A percentile compares a stretch with the other conserved stretches of the same genome.
Evolutionary conservation across 1,140 invertebrate species (phyloP).

Genomic region (Saccostrea cuccullata): DNA sequence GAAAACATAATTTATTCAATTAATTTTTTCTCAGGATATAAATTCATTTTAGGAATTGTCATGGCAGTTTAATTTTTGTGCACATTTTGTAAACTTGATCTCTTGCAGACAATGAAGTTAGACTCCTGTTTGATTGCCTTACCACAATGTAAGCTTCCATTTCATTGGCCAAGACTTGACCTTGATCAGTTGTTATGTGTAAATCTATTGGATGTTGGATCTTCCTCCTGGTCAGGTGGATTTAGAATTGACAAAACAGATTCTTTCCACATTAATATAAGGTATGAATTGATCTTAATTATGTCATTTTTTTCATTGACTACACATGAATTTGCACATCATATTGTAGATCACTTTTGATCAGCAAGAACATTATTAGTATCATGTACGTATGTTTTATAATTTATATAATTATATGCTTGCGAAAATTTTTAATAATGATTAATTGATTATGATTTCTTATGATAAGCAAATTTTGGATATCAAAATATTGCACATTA

Average conservation of each 20-base stretch:
- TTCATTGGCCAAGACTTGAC: constrained; percentile 95
- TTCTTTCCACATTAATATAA: constrained; percentile 94
- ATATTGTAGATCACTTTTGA: too few species aligned
- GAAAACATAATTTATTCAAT: too few species aligned
- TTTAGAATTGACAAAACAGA: constrained; percentile 91
- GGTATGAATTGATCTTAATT: constrained; percentile 78
- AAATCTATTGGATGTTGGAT: constrained; percentile 82
- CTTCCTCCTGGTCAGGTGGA: constrained; percentile 94
- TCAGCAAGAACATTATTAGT: too few species aligned
- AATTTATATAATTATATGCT: too few species aligned
- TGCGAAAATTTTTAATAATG: too few species aligned
- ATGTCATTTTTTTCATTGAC: too few species aligned
- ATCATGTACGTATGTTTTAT: too few species aligned
- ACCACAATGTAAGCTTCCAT: constrained; percentile 93
- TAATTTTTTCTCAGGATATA: background rate
- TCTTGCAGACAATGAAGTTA: constrained; percentile 46
- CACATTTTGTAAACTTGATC: constrained; percentile 10
- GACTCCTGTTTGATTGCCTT: constrained; percentile 84
- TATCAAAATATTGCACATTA: too few species aligned
- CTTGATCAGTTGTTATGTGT: constrained; percentile 93
- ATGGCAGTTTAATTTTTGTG: too few species aligned
- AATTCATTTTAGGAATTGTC: background rate
- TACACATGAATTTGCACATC: too few species aligned
- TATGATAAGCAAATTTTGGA: too few species aligned
- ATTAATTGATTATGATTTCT: too few species aligned